Evolutionary conservation across 2,113 vertebrate genomes (phyloP).

Genomic region (Entelurus aequoreus): DNA sequence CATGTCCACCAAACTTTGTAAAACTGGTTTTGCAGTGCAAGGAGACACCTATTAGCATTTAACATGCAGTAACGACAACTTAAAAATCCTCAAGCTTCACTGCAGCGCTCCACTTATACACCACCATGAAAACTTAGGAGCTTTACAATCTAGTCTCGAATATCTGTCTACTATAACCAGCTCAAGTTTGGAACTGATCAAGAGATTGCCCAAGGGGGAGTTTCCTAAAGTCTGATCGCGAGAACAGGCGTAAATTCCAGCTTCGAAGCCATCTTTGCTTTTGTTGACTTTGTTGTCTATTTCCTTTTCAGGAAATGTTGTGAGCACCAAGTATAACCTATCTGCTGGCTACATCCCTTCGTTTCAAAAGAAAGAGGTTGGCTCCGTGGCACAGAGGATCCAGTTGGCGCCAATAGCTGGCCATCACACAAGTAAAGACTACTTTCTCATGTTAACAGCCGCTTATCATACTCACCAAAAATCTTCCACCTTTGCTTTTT

Average conservation of each 20-base stretch:
- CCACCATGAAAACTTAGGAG: no score
- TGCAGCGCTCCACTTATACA: no score
- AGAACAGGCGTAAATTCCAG: not conserved
- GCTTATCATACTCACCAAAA: no score
- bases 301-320: conserved; percentile 73
- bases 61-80: no score
- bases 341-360: conserved; percentile 78
- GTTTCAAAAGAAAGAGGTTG: conserved; percentile 92
- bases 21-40: no score
- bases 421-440: conserved; percentile 74
- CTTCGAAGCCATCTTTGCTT: not conserved
- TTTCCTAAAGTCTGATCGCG: not conserved
- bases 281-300: not conserved
- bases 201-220: not conserved
- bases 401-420: conserved; percentile 81
- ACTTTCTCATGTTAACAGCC: not conserved
- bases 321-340: conserved; percentile 77
- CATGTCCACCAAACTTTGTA: no score
- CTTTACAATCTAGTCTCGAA: no score
- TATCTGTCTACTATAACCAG: no score
- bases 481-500: not conserved
- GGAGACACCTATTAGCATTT: no score
- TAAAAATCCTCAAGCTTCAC: no score
- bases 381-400: conserved; percentile 87
- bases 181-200: no score